Evolutionary conservation across 2,888 invertebrate species (phyloP), one percentile per base, ranked within the genome.

Genomic region (Drosophila eohydei): DNA sequence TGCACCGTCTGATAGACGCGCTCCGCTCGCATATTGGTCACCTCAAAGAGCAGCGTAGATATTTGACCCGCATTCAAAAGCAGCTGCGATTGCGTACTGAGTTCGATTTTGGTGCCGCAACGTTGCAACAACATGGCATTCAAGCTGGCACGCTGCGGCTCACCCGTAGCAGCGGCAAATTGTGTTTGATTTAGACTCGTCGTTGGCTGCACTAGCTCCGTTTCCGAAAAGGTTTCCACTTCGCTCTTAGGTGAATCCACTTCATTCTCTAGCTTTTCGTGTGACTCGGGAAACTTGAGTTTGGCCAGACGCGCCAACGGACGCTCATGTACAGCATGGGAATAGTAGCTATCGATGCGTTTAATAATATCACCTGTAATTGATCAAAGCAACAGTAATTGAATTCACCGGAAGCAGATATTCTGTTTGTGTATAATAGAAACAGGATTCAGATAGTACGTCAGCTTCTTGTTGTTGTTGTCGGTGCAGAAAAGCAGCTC

Each of bases 1-100:
- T 94, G 94, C 87, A 95, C 96, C 61, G 92, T 92, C 80, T 95
- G 95, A 69, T 93, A 93, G 26, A 94, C 94, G 0, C 93, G 90
- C 72, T 93, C 94, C 11, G 94, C 94, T n/a, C 94, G 94, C 91
- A 94, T 95, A 92, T 97, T 97, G 0, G 95, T 95, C 0, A 97
- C 95, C 92, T 96, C 95, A 84, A 96, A 96, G 70, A 95, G 94
- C n/a, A 97, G 86, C 46, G 91, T 88, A 0, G 90, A 84, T 59
- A 90, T 68, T 78, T 88, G 88, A 0, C 93, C 93, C 0, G 93
- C 92, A 4, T 91, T 89, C 4, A 92, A 86, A 9, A 93, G 82
- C 4, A 94, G 75, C 83, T 94, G 93, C 0, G 94, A 94, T 52
- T 93, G 93, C 4, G 92, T 78, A 44, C 93, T 93, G 44, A 94